phyloP scores from a whole-genome alignment of 53 echinoderm and acorn worm species.

The Actinopyga echinites region DNA sequence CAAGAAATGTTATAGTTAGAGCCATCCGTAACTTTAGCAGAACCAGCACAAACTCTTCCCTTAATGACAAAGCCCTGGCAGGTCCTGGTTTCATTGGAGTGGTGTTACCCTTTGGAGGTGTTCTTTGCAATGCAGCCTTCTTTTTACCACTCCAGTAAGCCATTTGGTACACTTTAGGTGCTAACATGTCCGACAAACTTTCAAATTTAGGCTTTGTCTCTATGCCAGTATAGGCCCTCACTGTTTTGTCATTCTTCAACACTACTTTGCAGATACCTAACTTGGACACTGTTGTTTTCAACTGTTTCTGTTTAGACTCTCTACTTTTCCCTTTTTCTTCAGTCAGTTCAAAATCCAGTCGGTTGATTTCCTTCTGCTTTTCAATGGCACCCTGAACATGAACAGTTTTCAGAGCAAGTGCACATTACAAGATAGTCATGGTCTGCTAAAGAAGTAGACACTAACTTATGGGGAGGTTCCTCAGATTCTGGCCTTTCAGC shows the following conservation, averaged over 20 bases:
- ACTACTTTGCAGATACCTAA: slow-evolving; percentile 40
- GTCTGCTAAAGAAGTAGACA: background rate
- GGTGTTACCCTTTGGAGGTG: background rate
- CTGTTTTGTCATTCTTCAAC: slow-evolving; percentile 31
- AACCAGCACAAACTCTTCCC: slow-evolving; percentile 39
- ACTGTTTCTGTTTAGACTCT: background rate
- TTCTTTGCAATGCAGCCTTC: background rate
- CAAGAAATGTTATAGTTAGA: slow-evolving; percentile 8
- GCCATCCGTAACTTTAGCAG: slow-evolving; percentile 35
- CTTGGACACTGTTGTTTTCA: background rate
- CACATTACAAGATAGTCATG: background rate
- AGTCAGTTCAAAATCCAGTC: background rate
- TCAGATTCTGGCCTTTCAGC: background rate
- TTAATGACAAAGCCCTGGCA: background rate
- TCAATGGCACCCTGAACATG: background rate
- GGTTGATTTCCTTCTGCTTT: background rate
- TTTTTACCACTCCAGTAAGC: slow-evolving; percentile 28
- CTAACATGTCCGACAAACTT: background rate
- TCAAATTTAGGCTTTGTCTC: slow-evolving; percentile 28
- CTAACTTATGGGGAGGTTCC: background rate
- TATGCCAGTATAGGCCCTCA: slow-evolving; percentile 42
- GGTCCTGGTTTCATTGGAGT: slow-evolving; percentile 45
- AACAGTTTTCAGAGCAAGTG: background rate
- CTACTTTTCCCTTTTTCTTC: background rate
- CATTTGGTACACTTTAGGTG: slow-evolving; percentile 37